Conservation (phyloP, 1,140 invertebrate genomes). For the Brachionus plicatilis region DNA sequence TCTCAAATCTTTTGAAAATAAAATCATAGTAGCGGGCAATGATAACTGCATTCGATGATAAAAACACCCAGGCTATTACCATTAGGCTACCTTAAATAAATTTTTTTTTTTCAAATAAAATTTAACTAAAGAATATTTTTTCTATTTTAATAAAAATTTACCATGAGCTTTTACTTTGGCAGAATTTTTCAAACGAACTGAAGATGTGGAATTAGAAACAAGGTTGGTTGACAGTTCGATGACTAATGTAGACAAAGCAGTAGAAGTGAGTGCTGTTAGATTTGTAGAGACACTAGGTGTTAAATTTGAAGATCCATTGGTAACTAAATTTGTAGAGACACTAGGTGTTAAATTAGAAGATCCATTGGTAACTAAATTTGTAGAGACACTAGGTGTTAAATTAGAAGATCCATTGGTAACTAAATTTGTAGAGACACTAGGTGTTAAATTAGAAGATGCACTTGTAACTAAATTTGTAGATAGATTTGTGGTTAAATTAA, state of each 20-base stretch:
- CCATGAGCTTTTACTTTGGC: constrained; percentile 31
- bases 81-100: not conserved
- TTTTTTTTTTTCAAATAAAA: not conserved
- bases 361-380: not conserved
- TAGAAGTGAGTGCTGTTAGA: not conserved
- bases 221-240: not conserved
- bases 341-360: not conserved
- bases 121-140: not conserved
- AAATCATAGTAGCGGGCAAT: constrained; percentile 13
- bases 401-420: not conserved
- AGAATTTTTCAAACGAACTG: not conserved
- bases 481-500: not conserved
- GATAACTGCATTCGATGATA: constrained; percentile 7
- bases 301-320: not conserved
- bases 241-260: not conserved
- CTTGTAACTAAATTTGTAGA: not conserved
- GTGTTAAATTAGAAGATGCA: not conserved
- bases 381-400: not conserved
- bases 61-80: constrained; percentile 25
- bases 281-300: not conserved
- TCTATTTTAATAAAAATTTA: not conserved
- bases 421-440: not conserved
- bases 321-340: not conserved
- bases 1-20: not conserved
- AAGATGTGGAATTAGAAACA: not conserved